Percentiles rank a stretch among this genome's conserved stretches.
phyloP scores from a whole-genome alignment of 2,888 invertebrate genomes.

The Meiosimyza platycephala region DNA sequence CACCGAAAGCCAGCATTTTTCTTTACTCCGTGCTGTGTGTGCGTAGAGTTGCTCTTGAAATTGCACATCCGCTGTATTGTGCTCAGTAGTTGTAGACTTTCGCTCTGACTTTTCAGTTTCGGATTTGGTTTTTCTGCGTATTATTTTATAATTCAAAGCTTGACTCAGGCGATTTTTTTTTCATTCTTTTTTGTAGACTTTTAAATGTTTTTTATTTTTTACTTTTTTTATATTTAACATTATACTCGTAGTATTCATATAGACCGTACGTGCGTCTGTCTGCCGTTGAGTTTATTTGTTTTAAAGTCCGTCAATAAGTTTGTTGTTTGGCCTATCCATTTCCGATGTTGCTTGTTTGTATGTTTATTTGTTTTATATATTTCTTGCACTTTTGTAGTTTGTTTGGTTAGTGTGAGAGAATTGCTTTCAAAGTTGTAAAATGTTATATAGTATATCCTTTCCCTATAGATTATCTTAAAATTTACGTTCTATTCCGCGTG shows the following conservation, averaged over 20 bases:
- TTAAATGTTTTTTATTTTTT: not conserved
- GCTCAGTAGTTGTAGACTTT: not conserved
- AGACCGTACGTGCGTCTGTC: conserved; percentile 15
- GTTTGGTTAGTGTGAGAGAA: not conserved
- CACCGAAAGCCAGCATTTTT: too few species aligned
- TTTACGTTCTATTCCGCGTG: too few species aligned
- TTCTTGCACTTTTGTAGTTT: conserved; percentile 1
- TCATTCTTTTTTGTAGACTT: not conserved
- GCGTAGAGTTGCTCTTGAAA: not conserved
- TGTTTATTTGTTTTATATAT: conserved; percentile 2
- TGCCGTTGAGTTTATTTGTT: conserved; percentile 5
- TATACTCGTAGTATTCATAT: not conserved
- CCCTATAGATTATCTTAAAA: too few species aligned
- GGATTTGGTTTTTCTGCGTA: not conserved
- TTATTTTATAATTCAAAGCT: too few species aligned
- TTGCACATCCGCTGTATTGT: not conserved
- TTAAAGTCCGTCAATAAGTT: not conserved
- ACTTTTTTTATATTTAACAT: not conserved
- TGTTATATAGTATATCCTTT: too few species aligned
- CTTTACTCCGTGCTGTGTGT: not conserved
- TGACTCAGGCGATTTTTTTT: too few species aligned
- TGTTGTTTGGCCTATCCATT: conserved; percentile 15
- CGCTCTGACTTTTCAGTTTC: not conserved
- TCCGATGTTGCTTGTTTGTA: conserved; percentile 20
- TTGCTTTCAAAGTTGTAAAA: conserved; percentile 5